These are phyloP conservation scores for Sylvia borin DNA, from an alignment of 2,797 vertebrate genomes.

Conservation along the genomic window DNA sequence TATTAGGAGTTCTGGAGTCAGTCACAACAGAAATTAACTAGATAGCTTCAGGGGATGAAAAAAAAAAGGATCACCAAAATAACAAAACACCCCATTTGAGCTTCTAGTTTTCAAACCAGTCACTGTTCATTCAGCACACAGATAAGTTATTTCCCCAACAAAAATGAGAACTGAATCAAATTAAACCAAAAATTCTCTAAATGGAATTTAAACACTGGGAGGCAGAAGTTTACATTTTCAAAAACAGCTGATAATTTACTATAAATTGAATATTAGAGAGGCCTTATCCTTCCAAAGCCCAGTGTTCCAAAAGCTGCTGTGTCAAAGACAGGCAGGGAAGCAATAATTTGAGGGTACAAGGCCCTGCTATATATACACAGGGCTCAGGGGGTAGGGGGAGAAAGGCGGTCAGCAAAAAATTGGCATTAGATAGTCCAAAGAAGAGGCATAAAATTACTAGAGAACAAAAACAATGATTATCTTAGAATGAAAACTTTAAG, in stretches of 20 bases:
- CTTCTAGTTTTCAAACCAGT: background rate
- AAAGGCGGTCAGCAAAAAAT: background rate
- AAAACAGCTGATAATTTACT: background rate
- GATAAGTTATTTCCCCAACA: background rate
- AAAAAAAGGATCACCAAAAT: background rate
- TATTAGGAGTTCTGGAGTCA: background rate
- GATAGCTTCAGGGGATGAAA: background rate
- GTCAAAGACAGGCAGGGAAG: background rate
- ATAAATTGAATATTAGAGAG: background rate
- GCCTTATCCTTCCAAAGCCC: background rate
- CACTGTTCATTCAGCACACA: background rate
- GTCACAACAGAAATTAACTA: background rate
- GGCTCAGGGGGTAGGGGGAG: background rate
- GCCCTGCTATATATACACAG: background rate
- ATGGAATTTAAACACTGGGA: background rate
- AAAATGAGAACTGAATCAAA: background rate
- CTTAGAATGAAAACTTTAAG: background rate
- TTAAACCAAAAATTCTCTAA: background rate
- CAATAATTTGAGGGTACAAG: background rate
- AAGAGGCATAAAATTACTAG: background rate
- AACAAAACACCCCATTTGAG: background rate
- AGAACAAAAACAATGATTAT: background rate
- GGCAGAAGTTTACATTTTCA: background rate
- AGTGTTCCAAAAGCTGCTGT: background rate
- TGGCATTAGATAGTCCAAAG: background rate